Conservation (phyloP, 1,140 invertebrate species). For the Drosophila tropicalis region DNA sequence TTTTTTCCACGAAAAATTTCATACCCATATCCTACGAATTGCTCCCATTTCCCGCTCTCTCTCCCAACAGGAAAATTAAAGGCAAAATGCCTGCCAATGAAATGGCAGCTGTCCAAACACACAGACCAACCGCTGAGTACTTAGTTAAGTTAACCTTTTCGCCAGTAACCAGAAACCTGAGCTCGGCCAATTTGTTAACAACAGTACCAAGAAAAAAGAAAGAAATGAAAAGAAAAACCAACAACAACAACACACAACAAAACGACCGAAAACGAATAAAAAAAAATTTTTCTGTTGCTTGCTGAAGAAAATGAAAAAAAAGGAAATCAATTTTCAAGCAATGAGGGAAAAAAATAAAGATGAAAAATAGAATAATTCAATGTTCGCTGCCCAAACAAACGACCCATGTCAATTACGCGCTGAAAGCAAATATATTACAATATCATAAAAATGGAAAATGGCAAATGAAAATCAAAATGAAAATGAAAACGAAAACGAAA, state of each 20-base stretch:
- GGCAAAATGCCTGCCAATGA: constrained; percentile 59
- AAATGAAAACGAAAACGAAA: constrained; percentile 50
- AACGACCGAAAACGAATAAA: background rate
- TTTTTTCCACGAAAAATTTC: background rate
- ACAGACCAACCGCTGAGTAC: constrained; percentile 43
- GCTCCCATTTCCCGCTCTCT: too few species aligned
- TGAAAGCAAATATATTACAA: constrained; percentile 82
- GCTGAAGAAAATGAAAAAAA: background rate
- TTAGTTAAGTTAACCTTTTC: constrained; percentile 67
- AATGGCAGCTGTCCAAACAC: constrained; percentile 76
- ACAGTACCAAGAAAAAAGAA: constrained; percentile 20
- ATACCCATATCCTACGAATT: background rate
- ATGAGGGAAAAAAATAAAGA: constrained; percentile 7
- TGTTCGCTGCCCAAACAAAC: constrained; percentile 66
- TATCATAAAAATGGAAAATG: constrained; percentile 70
- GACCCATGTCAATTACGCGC: constrained; percentile 81
- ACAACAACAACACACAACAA: background rate
- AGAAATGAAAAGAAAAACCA: background rate
- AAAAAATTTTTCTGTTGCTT: constrained; percentile 2
- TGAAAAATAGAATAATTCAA: constrained; percentile 36
- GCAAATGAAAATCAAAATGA: constrained; percentile 33
- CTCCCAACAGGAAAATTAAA: background rate
- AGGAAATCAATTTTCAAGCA: constrained; percentile 39
- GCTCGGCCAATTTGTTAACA: constrained; percentile 68
- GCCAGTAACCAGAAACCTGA: constrained; percentile 54